phyloP scores from a whole-genome alignment of 2,113 vertebrate species.

The Oryzias javanicus region DNA sequence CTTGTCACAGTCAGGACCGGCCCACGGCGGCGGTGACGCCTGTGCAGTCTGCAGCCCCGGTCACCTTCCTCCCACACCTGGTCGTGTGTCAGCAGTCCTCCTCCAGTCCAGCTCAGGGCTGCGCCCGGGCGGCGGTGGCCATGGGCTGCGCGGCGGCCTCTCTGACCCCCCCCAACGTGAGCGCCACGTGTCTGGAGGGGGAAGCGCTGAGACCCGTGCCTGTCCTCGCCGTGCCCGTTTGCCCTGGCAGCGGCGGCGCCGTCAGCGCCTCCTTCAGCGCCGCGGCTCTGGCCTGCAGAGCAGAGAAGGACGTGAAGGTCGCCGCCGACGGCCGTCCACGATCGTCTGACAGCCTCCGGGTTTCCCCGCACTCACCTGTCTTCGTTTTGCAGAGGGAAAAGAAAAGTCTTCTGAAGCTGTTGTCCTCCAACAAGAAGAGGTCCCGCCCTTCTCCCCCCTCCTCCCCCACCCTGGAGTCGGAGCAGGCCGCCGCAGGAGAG shows the following conservation, averaged over 20 bases:
- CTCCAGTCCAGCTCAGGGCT: conserved; percentile 63
- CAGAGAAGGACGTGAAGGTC: conserved; percentile 90
- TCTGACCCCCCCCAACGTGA: conserved; percentile 79
- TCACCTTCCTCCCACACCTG: conserved; percentile 77
- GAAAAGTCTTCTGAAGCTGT: conserved; percentile 91
- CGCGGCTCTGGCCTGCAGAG: conserved; percentile 70
- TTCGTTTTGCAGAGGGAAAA: conserved; percentile 87
- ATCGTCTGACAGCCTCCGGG: neutral
- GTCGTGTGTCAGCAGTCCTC: conserved; percentile 77
- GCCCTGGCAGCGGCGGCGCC: conserved; percentile 64
- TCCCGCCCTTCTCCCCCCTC: conserved; percentile 88
- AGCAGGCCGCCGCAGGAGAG: conserved; percentile 78
- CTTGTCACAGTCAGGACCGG: conserved; percentile 88
- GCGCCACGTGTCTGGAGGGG: conserved; percentile 81
- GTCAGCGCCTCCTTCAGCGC: conserved; percentile 70
- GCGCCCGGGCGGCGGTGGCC: conserved; percentile 71
- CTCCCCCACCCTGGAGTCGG: conserved; percentile 89
- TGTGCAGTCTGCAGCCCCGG: conserved; percentile 83
- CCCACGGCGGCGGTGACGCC: conserved; percentile 89
- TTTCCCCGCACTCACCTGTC: neutral
- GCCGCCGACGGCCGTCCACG: neutral
- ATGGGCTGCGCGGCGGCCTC: conserved; percentile 84
- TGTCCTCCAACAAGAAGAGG: conserved; percentile 94
- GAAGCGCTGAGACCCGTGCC: conserved; percentile 76
- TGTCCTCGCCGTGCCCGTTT: conserved; percentile 57